Conservation (phyloP, 2,113 vertebrate genomes). For the Alethe diademata region DNA sequence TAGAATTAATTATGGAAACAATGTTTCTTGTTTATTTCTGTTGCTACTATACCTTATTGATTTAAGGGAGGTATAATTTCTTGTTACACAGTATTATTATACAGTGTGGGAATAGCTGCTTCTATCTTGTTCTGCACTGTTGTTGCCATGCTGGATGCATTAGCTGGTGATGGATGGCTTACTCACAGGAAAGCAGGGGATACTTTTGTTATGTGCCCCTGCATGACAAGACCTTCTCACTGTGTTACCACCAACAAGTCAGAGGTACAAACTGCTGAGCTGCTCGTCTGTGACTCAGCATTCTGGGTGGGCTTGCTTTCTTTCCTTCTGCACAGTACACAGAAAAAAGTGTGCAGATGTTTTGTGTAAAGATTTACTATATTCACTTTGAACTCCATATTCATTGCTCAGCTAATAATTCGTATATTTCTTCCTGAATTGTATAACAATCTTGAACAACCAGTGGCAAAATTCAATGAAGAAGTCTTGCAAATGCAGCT, state of each 20-base stretch:
- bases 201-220: not conserved
- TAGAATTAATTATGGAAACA: not conserved
- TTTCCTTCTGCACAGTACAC: not conserved
- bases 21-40: not conserved
- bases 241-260: not conserved
- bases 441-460: not conserved
- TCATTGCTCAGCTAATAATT: not conserved
- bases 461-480: not conserved
- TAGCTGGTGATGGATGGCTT: conserved; percentile 18
- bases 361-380: not conserved
- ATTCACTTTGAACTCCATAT: not conserved
- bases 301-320: not conserved
- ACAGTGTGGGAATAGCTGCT: not conserved
- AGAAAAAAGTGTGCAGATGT: not conserved
- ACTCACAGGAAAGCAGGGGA: not conserved
- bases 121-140: not conserved
- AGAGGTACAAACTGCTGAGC: not conserved
- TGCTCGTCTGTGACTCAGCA: not conserved
- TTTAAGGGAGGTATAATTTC: not conserved
- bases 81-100: not conserved
- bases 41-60: not conserved
- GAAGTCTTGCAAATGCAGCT: not conserved
- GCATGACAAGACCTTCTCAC: not conserved
- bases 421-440: not conserved
- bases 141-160: not conserved